Percentiles rank a stretch among this genome's conserved stretches.
Conservation (phyloP, 2,113 vertebrate genomes). For the Alexandromys fortis region DNA sequence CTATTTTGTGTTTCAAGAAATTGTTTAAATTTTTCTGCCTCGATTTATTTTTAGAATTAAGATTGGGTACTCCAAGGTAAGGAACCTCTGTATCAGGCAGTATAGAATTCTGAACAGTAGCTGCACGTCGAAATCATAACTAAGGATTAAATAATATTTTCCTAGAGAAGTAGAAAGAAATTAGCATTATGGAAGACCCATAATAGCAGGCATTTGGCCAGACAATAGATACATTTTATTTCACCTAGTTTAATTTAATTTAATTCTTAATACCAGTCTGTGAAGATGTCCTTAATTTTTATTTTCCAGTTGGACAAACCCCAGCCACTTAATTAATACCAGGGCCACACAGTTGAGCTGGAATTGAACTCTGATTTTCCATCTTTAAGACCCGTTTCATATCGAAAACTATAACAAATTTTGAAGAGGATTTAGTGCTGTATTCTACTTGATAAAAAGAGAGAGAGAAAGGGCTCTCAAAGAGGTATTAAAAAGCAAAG, state of each 20-base stretch:
- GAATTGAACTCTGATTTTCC: conserved; percentile 41
- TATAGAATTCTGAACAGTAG: not conserved
- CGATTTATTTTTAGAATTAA: conserved; percentile 50
- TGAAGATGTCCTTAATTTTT: conserved; percentile 15
- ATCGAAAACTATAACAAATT: conserved; percentile 13
- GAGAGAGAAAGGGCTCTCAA: not conserved
- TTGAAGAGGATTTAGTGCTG: conserved; percentile 15
- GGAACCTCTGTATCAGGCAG: not conserved
- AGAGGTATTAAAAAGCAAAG: not conserved
- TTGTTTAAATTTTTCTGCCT: conserved; percentile 34
- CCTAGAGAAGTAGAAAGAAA: conserved; percentile 3
- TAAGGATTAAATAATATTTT: conserved; percentile 32
- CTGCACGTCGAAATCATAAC: not conserved
- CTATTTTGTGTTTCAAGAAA: conserved; percentile 47
- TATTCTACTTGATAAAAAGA: conserved; percentile 7
- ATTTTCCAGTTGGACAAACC: conserved; percentile 51
- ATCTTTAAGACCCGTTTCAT: not conserved
- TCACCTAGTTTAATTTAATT: not conserved
- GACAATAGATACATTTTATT: conserved; percentile 33
- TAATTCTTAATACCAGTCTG: not conserved
- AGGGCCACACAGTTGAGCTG: not conserved
- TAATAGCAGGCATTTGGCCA: not conserved
- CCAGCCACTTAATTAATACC: conserved; percentile 28
- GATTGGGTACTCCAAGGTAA: not conserved
- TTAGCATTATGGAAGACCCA: not conserved